Evolutionary conservation across 1,140 invertebrate species (phyloP).

Genomic region (Gryon sp.): DNA sequence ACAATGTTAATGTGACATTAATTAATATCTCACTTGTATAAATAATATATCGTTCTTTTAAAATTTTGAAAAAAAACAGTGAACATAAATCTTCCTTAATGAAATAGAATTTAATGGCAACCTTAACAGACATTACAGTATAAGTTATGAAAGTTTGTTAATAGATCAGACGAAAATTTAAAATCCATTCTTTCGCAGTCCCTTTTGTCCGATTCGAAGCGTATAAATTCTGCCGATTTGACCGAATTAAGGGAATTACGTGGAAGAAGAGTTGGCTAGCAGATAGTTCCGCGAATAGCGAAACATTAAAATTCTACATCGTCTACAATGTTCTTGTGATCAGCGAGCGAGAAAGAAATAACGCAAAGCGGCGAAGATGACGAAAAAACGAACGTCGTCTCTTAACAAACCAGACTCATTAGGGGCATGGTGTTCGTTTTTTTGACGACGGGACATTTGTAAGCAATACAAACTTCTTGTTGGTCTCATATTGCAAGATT

Average conservation of each 20-base stretch:
- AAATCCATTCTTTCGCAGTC: not conserved
- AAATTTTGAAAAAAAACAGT: too few species aligned
- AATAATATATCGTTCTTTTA: too few species aligned
- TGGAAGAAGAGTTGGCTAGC: conserved; percentile 49
- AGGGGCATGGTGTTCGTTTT: conserved; percentile 74
- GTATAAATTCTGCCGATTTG: conserved; percentile 27
- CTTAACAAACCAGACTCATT: conserved; percentile 80
- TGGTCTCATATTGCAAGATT: conserved; percentile 66
- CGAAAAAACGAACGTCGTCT: conserved; percentile 71
- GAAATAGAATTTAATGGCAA: too few species aligned
- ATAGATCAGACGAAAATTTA: not conserved
- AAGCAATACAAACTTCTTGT: conserved; percentile 79
- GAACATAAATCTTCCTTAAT: too few species aligned
- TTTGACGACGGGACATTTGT: conserved; percentile 80
- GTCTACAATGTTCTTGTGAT: conserved; percentile 51
- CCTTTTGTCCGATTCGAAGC: conserved; percentile 39
- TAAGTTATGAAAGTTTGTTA: too few species aligned
- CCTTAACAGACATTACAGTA: too few species aligned
- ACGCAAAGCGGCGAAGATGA: conserved; percentile 38
- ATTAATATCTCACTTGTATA: too few species aligned
- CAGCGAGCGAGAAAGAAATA: conserved; percentile 48
- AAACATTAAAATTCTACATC: conserved; percentile 72
- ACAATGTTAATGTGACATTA: too few species aligned
- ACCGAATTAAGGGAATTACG: conserved; percentile 43
- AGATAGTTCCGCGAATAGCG: conserved; percentile 64